phyloP scores from a whole-genome alignment of 2,113 vertebrate genomes.

The Myotis davidii region DNA sequence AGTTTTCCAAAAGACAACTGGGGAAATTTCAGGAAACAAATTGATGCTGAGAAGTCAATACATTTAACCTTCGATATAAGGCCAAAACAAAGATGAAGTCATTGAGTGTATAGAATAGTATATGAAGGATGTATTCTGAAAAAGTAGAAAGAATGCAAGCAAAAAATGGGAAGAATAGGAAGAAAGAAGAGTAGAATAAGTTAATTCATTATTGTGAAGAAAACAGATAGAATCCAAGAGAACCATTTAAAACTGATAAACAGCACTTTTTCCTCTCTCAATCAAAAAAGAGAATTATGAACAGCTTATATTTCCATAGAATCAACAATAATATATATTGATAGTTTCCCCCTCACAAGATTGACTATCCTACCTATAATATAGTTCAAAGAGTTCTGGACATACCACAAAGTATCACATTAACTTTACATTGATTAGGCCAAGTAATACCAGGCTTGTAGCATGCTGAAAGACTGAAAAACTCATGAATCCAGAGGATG shows the following conservation, averaged over 20 bases:
- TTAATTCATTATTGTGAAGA: background rate
- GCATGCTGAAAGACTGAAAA: background rate
- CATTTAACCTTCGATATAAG: background rate
- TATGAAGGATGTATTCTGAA: background rate
- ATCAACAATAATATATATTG: background rate
- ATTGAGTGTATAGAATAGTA: background rate
- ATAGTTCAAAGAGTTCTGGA: background rate
- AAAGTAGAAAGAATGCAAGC: background rate
- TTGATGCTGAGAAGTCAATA: background rate
- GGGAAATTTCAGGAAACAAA: background rate
- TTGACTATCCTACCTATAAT: background rate
- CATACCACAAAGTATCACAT: background rate
- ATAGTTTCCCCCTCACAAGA: background rate
- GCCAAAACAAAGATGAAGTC: background rate
- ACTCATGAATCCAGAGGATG: background rate
- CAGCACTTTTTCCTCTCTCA: background rate
- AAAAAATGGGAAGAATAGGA: background rate
- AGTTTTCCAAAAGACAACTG: background rate
- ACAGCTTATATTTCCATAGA: background rate
- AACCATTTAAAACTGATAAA: background rate
- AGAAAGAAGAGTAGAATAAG: background rate
- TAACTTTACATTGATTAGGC: background rate
- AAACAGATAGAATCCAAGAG: background rate
- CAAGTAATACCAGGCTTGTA: background rate
- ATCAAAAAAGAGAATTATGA: background rate